phyloP scores from a whole-genome alignment of 2,797 vertebrate genomes.

The Numenius phaeopus region DNA sequence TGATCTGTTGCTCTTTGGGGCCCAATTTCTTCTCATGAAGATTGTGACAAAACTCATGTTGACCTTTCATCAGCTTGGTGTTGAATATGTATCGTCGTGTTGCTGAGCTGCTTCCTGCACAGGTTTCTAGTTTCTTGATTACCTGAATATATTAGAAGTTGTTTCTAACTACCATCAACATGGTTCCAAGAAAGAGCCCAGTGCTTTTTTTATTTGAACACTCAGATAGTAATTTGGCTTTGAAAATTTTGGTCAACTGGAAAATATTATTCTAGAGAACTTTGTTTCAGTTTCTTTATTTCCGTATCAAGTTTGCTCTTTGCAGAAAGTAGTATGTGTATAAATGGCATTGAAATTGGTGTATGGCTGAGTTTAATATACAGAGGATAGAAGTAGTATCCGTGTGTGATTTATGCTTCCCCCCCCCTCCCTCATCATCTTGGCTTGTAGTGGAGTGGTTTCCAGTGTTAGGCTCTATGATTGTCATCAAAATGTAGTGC shows the following conservation, averaged over 20 bases:
- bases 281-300: neutral
- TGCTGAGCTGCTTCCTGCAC: neutral
- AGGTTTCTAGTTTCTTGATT: neutral
- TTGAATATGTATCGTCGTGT: neutral
- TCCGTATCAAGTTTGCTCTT: fast-evolving
- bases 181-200: neutral
- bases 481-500: neutral
- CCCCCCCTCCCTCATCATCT: fast-evolving
- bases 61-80: neutral
- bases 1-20: neutral
- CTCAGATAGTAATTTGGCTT: neutral
- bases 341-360: neutral
- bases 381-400: neutral
- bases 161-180: neutral
- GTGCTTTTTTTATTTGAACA: neutral
- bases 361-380: neutral
- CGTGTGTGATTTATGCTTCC: fast-evolving
- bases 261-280: neutral
- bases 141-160: neutral
- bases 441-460: neutral
- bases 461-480: neutral
- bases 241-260: neutral
- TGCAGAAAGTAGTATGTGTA: neutral
- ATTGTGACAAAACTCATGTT: neutral
- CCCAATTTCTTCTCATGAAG: neutral